Conservation (phyloP, 2,888 invertebrate genomes). For the Tenthredo mesomela region DNA sequence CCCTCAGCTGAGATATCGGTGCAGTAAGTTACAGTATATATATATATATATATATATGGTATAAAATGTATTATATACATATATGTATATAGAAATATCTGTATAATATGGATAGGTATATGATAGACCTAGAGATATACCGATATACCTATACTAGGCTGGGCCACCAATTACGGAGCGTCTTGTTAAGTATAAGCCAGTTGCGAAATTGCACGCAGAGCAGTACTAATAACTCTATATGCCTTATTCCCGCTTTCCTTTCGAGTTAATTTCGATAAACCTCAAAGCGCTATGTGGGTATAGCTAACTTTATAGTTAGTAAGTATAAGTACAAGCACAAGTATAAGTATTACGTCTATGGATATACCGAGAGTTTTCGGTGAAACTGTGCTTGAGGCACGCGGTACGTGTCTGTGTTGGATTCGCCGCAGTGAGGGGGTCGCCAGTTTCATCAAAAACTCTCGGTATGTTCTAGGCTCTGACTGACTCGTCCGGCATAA, state of each 20-base stretch:
- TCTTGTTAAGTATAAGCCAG: not conserved
- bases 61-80: not conserved
- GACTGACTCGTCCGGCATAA: no score
- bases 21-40: no score
- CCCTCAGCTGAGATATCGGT: no score
- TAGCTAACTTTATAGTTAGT: no score
- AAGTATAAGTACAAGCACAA: no score
- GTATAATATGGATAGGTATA: not conserved
- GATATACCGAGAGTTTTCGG: no score
- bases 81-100: not conserved
- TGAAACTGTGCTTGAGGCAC: no score
- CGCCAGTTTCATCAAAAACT: no score
- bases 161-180: conserved; percentile 33
- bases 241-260: not conserved
- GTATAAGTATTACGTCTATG: not conserved
- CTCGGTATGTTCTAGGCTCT: no score
- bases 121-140: not conserved
- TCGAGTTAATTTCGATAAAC: conserved; percentile 1
- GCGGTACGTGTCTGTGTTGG: no score
- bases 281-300: not conserved
- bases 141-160: not conserved
- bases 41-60: not conserved
- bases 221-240: not conserved
- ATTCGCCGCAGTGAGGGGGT: no score
- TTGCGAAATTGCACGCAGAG: not conserved